These are phyloP conservation scores for Hydropotes inermis DNA, from an alignment of 2,113 vertebrate genomes.

Conservation along the genomic window DNA sequence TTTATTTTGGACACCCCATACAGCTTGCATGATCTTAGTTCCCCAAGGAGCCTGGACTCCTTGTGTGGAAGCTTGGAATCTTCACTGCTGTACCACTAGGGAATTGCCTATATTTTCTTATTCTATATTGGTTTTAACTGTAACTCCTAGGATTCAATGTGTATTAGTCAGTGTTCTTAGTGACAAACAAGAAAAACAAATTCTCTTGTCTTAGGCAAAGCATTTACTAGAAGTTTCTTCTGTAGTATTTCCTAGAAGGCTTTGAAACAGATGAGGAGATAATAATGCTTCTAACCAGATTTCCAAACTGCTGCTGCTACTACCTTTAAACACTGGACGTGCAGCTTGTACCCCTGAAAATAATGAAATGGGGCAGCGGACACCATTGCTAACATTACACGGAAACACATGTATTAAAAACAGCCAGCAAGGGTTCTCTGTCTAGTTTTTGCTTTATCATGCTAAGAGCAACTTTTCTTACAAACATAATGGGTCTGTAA, in stretches of 20 bases:
- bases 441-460: background rate
- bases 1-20: background rate
- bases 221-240: background rate
- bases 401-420: background rate
- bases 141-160: background rate
- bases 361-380: background rate
- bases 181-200: background rate
- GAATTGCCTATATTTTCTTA: background rate
- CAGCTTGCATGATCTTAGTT: background rate
- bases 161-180: background rate
- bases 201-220: background rate
- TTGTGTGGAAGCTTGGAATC: background rate
- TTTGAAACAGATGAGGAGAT: background rate
- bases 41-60: background rate
- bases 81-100: background rate
- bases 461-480: background rate
- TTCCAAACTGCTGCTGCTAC: background rate
- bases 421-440: background rate
- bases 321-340: background rate
- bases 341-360: no score
- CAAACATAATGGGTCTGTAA: background rate
- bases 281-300: background rate
- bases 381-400: background rate
- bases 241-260: background rate
- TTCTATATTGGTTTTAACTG: background rate